Base-by-base conservation (phyloP, 1,140 invertebrate genomes). In the Lucilia sericata region DNA sequence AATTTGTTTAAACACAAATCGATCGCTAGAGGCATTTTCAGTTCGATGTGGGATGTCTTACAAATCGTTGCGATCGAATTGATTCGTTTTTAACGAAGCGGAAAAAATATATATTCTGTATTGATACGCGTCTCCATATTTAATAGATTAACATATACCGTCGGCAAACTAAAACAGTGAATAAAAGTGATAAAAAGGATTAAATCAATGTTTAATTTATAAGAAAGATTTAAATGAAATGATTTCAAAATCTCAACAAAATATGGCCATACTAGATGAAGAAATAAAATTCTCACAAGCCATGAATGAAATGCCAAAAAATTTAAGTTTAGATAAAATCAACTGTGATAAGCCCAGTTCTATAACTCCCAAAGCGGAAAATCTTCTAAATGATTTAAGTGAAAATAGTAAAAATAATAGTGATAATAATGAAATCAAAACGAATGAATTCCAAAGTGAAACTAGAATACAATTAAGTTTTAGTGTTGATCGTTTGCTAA, bases 391-490 rank as follows among this genome's bases (percentile, higher is more conserved):
- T 70, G 21, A 70, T 70, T 70, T 70, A 70, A 25, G 47, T n/a
- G 82, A 83, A n/a, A 75, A 75, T 70, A 49, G 51, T 9, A 36
- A 70, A 25, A 82, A 70, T 55, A 84, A 49, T 30, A 51, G 9
- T 84, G 75, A 84, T 70, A 84, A 84, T 70, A 47, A 10, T 70
- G 10, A 78, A n/a, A 19, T 21, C 1, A 81, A 82, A 75, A 17
- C 19, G 7, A 34, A 21, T 7, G 74, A 74, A 3, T 36, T 42
- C 70, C 34, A 75, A 60, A 83, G 12, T 85, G 83, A 85, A 78
- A 90, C 88, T 76, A 88, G 90, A 89, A 87, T 90, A 82, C 88
- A 88, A 86, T 86, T 90, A 13, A 90, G 89, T 86, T 90, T 90
- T 85, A 90, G 89, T 87, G 89, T 90, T 19, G 89, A 90, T 85